Conservation (phyloP, 2,797 vertebrate species). For the Acestrorhynchus altus region DNA sequence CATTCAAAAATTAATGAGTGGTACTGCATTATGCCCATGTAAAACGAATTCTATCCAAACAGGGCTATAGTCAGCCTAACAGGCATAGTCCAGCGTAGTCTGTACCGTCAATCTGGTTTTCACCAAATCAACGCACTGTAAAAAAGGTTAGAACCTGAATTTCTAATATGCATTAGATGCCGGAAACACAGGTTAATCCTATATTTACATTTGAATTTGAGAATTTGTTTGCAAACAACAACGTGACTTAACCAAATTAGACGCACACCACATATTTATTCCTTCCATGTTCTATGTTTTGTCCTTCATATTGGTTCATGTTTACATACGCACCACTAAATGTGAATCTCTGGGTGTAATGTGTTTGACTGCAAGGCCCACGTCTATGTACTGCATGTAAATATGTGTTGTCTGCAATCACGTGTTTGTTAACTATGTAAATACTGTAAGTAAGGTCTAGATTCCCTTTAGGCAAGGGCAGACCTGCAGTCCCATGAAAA, state of each 20-base stretch:
- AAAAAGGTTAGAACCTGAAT: background rate
- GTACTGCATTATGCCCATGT: too few relatives aligned
- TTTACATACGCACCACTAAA: background rate
- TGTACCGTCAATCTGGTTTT: too few relatives aligned
- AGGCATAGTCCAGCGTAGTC: too few relatives aligned
- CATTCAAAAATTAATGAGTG: too few relatives aligned
- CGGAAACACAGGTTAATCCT: too few relatives aligned
- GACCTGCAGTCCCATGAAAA: too few relatives aligned
- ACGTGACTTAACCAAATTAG: background rate
- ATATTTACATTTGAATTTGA: background rate
- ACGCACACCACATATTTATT: background rate
- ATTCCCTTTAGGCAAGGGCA: too few relatives aligned
- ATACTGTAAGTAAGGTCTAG: background rate
- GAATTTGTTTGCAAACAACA: background rate
- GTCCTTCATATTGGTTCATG: background rate
- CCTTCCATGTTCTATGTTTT: background rate
- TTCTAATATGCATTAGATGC: too few relatives aligned
- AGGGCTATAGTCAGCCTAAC: too few relatives aligned
- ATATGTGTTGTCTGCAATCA: background rate
- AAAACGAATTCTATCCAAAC: too few relatives aligned
- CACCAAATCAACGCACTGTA: background rate
- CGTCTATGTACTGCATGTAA: background rate
- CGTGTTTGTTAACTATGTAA: background rate
- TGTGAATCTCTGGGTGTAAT: background rate
- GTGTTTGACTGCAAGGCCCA: background rate